Evolutionary conservation across 1,140 invertebrate species (phyloP).

Genomic region (Sinonovacula constricta): DNA sequence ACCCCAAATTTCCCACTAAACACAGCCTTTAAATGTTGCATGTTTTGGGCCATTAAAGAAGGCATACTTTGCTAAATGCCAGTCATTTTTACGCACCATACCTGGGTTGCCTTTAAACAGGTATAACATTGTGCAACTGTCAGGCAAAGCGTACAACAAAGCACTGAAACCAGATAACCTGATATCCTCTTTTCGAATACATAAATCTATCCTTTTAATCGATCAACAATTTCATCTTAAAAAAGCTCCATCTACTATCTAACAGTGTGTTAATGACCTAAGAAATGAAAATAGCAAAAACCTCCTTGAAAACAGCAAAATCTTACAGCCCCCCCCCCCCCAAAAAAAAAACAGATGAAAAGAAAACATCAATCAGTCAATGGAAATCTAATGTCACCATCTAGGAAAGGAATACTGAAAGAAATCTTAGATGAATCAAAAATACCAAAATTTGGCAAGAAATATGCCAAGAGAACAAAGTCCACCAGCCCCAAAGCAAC

Average conservation of each 20-base stretch:
- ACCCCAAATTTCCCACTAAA: constrained; percentile 9
- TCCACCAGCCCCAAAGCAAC: not conserved
- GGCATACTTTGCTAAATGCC: constrained; percentile 13
- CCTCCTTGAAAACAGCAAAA: too few relatives aligned
- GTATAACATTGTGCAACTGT: not conserved
- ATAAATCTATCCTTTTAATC: not conserved
- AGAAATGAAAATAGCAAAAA: constrained; percentile 1
- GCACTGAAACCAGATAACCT: constrained; percentile 20
- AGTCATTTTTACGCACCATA: constrained; percentile 8
- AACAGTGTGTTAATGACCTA: not conserved
- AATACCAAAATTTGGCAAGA: not conserved
- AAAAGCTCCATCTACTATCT: constrained; percentile 2
- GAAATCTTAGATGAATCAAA: not conserved
- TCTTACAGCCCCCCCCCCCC: too few relatives aligned
- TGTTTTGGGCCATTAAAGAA: constrained; percentile 21
- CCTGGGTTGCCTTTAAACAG: not conserved
- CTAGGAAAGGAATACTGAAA: not conserved
- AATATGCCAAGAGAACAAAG: not conserved
- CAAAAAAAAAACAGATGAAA: too few relatives aligned
- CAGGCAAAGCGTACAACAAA: constrained; percentile 14
- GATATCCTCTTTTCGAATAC: constrained; percentile 6
- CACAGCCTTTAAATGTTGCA: constrained; percentile 7
- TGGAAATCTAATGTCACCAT: constrained; percentile 9
- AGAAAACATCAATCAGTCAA: too few relatives aligned
- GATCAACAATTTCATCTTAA: not conserved